Evolutionary conservation across 2,797 vertebrate genomes (phyloP).

Genomic region (Notolepis coatsorum): DNA sequence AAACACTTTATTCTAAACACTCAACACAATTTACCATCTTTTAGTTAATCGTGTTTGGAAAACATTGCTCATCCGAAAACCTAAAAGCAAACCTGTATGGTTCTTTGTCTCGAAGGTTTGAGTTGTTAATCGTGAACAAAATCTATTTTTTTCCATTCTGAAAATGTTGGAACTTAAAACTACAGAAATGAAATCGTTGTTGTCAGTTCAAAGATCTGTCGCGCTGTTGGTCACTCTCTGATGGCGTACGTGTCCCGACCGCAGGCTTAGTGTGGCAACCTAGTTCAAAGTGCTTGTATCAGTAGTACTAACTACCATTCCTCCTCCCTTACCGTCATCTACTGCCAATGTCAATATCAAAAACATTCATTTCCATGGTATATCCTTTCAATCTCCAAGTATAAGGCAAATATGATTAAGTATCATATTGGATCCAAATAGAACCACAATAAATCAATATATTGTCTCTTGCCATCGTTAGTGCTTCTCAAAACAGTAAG

Average conservation of each 20-base stretch:
- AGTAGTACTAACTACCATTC: conserved; percentile 67
- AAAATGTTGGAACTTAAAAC: too few relatives aligned
- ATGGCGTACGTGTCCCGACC: conserved; percentile 20
- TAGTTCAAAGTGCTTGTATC: conserved; percentile 78
- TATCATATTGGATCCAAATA: conserved; percentile 26
- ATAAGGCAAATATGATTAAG: conserved; percentile 41
- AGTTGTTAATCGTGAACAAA: conserved; percentile 5
- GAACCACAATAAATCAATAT: conserved; percentile 46
- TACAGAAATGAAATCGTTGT: too few relatives aligned
- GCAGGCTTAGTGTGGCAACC: conserved; percentile 39
- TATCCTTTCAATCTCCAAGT: conserved; percentile 25
- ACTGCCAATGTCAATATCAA: conserved; percentile 29
- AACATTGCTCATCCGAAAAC: too few relatives aligned
- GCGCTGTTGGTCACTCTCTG: conserved; percentile 19
- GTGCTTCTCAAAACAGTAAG: conserved; percentile 26
- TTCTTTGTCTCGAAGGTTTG: too few relatives aligned
- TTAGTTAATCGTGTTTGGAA: too few relatives aligned
- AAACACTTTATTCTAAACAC: too few relatives aligned
- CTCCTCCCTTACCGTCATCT: conserved; percentile 44
- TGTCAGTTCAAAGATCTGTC: conserved; percentile 1
- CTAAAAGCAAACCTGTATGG: too few relatives aligned
- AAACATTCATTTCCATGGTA: conserved; percentile 57
- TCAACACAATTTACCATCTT: too few relatives aligned
- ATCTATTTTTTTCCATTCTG: too few relatives aligned
- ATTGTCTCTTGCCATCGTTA: conserved; percentile 40